phyloP scores from a whole-genome alignment of 2,113 vertebrate genomes.

The Gymnobelideus leadbeateri region DNA sequence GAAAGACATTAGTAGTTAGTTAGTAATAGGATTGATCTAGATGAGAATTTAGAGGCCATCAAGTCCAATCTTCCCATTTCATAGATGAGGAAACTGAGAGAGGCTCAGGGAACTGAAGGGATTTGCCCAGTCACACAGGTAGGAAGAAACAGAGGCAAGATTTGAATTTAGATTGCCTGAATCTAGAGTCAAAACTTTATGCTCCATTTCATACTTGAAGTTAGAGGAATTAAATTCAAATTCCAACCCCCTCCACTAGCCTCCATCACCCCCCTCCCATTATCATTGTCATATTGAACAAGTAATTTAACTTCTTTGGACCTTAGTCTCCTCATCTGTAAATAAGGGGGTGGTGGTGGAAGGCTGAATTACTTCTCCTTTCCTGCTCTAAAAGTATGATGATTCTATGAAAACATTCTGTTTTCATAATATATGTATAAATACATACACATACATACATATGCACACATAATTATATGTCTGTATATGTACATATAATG shows the following conservation, averaged over 20 bases:
- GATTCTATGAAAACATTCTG: background rate
- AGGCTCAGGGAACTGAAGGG: background rate
- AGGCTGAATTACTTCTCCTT: background rate
- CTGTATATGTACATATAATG: too few relatives aligned
- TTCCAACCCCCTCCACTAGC: background rate
- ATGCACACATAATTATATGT: too few relatives aligned
- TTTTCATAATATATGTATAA: background rate
- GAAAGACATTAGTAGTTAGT: background rate
- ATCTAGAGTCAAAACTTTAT: background rate
- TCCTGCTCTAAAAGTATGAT: background rate
- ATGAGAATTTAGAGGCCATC: background rate
- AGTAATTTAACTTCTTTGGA: background rate
- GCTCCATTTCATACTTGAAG: background rate
- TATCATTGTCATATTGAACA: background rate
- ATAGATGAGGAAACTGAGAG: background rate
- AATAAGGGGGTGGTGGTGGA: background rate
- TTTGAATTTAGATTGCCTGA: background rate
- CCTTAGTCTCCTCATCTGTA: background rate
- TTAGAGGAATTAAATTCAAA: background rate
- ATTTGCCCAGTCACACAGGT: background rate
- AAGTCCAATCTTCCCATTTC: background rate
- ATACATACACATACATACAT: too few relatives aligned
- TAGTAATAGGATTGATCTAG: background rate
- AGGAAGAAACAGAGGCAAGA: background rate
- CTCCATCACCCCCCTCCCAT: background rate